Conservation (phyloP, 1,140 invertebrate genomes). For the Phthorimaea operculella region DNA sequence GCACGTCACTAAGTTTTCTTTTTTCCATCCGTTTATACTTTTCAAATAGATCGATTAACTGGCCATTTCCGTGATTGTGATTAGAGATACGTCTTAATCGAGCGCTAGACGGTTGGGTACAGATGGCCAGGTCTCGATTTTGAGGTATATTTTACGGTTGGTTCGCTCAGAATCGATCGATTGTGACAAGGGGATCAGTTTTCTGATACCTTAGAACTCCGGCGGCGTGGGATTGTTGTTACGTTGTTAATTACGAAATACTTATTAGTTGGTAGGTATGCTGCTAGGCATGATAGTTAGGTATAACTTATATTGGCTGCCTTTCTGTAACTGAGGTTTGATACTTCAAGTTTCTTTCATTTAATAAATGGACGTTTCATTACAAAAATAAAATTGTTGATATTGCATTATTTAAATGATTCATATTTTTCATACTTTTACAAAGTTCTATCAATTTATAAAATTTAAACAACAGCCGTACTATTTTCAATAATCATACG, state of each 20-base stretch:
- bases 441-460: no score
- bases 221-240: conserved; percentile 40
- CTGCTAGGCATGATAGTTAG: conserved; percentile 10
- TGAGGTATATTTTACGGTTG: conserved; percentile 61
- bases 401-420: no score
- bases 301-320: no score
- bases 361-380: no score
- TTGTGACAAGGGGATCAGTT: conserved; percentile 58
- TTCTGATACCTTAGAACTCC: conserved; percentile 44
- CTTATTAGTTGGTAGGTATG: conserved; percentile 11
- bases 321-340: no score
- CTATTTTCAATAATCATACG: no score
- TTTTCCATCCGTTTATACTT: background rate
- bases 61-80: conserved; percentile 16
- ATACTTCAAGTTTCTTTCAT: no score
- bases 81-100: conserved; percentile 42
- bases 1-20: background rate
- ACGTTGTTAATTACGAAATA: conserved; percentile 13
- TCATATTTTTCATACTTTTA: no score
- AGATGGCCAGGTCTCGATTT: conserved; percentile 43
- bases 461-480: no score
- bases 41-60: background rate
- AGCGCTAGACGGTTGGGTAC: conserved; percentile 29
- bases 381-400: no score
- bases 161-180: conserved; percentile 39